Percentiles rank a stretch among this genome's conserved stretches.
Evolutionary conservation across 2,113 vertebrate genomes (phyloP).

Genomic region (Sphyrna mokarran): DNA sequence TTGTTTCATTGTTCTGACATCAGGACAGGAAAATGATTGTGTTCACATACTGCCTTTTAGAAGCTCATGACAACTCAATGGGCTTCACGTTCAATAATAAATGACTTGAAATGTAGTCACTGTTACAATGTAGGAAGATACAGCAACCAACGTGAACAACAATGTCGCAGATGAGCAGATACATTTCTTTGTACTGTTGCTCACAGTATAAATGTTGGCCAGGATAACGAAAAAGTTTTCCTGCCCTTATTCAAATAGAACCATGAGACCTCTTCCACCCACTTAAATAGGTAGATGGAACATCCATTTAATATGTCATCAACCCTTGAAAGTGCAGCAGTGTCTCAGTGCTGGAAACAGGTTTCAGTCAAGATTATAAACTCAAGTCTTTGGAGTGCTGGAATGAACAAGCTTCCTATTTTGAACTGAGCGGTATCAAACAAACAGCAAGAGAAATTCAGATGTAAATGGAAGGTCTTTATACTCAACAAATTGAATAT

Average conservation of each 20-base stretch:
- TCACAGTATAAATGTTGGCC: not conserved
- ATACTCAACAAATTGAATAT: not conserved
- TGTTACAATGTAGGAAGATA: too few relatives aligned
- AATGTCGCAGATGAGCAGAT: too few relatives aligned
- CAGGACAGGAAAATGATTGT: not conserved
- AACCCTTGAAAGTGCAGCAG: not conserved
- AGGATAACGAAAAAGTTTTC: not conserved
- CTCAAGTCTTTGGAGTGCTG: not conserved
- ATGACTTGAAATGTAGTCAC: too few relatives aligned
- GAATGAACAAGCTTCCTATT: not conserved
- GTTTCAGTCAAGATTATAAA: not conserved
- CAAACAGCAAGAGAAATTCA: not conserved
- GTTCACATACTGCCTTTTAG: too few relatives aligned
- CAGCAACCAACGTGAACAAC: not conserved
- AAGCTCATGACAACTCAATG: too few relatives aligned
- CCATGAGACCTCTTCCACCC: not conserved
- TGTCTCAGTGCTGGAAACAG: not conserved
- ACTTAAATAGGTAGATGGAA: not conserved
- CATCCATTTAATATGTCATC: not conserved
- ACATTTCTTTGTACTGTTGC: not conserved
- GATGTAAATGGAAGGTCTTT: not conserved
- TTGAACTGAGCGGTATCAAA: not conserved
- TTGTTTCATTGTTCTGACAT: not conserved
- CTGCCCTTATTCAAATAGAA: not conserved
- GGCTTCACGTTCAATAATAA: too few relatives aligned